Evolutionary conservation across 2,888 invertebrate genomes (phyloP), one percentile per base, ranked within the genome.

Genomic region (Julus scandinavius): DNA sequence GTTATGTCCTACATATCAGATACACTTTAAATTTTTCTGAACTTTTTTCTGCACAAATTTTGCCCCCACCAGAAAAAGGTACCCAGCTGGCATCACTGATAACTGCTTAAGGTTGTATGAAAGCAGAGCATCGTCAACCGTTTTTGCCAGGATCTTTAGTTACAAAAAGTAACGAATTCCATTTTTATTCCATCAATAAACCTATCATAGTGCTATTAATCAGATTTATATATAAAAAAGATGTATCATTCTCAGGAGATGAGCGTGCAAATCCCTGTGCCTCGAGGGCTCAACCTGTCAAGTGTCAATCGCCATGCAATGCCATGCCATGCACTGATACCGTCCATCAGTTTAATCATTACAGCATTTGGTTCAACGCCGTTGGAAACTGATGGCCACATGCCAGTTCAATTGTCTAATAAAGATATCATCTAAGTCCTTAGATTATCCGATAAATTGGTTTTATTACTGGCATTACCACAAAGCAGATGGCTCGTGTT

Each of bases 331-430:
- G 58, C 58, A 58, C 58, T 58, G 58, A 58, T 58, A 58, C 58
- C 58, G 58, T 58, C 58, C 17, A 58, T 58, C 58, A 58, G 58
- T 58, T 58, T 58, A 58, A 58, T 58, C 58, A 15, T 15, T 58
- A 58, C 17, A 58, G 13, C 58, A 58, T 58, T 58, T 58, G 58
- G 58, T 58, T 4, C 15, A 58, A 17, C 58, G 58, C 13, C 58
- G 58, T 2, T 58, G 3, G 58, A 58, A 58, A 58, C 17, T 58
- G 58, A 58, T 58, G 58, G 58, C 58, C 58, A 58, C 58, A 58
- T 58, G 58, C 58, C 58, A 58, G 58, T 58, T 58, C 58, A 58
- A 58, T 58, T 58, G 58, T 58, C 58, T 58, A 58, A 58, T 58
- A 58, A 58, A 58, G 58, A 58, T 58, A 58, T 58, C 58, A 17